phyloP scores from a whole-genome alignment of 2,113 vertebrate species.

The Gallinago media region DNA sequence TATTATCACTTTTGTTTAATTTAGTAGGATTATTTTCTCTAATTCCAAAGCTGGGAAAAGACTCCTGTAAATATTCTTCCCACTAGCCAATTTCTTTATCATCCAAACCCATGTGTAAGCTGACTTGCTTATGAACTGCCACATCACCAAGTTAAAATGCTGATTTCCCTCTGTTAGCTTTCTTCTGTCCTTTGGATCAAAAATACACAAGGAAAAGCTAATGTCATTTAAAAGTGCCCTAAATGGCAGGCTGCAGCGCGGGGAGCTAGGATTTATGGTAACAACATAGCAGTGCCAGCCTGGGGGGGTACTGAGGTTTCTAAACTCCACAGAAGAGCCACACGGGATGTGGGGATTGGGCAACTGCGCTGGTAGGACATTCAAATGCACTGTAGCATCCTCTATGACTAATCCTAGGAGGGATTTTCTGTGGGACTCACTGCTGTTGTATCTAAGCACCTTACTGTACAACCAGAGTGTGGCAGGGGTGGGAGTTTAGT shows the following conservation, averaged over 20 bases:
- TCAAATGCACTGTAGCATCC: background rate
- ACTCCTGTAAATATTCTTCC: constrained; percentile 67
- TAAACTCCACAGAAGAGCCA: background rate
- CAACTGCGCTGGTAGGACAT: background rate
- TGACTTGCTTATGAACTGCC: constrained; percentile 48
- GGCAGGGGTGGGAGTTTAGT: constrained; percentile 6
- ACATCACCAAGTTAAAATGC: constrained; percentile 42
- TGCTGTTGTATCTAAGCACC: background rate
- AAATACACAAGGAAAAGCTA: constrained; percentile 36
- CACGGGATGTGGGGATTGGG: background rate
- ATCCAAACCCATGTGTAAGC: background rate
- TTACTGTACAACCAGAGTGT: background rate
- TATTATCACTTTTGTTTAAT: constrained; percentile 69
- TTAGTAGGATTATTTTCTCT: constrained; percentile 69
- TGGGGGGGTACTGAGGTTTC: background rate
- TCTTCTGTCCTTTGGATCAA: constrained; percentile 48
- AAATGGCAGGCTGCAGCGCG: background rate
- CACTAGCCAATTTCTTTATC: constrained; percentile 56
- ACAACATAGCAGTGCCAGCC: background rate
- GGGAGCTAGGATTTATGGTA: background rate
- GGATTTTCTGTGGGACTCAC: background rate
- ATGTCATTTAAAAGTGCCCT: constrained; percentile 29
- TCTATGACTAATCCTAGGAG: background rate
- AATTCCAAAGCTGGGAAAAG: constrained; percentile 56
- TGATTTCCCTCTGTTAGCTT: constrained; percentile 46